phyloP scores from a whole-genome alignment of 2,888 invertebrate genomes.

The Chorisops tibialis region DNA sequence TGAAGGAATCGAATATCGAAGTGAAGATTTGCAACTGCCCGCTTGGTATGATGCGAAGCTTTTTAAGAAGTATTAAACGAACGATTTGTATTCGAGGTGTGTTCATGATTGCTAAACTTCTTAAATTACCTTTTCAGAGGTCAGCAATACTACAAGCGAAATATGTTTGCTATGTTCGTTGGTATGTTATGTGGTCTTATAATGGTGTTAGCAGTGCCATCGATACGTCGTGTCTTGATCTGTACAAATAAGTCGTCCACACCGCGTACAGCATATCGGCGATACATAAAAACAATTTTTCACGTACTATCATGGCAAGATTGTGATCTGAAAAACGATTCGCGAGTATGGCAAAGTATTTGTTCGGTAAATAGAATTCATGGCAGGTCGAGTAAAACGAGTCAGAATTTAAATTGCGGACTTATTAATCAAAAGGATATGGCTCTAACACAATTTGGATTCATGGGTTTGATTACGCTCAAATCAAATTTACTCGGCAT shows the following conservation, averaged over 20 bases:
- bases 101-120: background rate
- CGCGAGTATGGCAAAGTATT: constrained; percentile 67
- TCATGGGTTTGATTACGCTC: constrained; percentile 71
- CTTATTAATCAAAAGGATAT: constrained; percentile 78
- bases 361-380: constrained; percentile 65
- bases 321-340: constrained; percentile 59
- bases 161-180: constrained; percentile 66
- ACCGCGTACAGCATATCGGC: constrained; percentile 63
- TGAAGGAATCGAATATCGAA: background rate
- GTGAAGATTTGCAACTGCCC: constrained; percentile 56
- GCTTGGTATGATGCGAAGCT: constrained; percentile 65
- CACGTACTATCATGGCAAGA: constrained; percentile 79
- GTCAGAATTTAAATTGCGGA: constrained; percentile 53
- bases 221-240: constrained; percentile 67
- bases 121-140: constrained; percentile 57
- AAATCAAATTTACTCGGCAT: constrained; percentile 66
- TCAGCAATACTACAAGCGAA: constrained; percentile 66
- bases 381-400: constrained; percentile 58
- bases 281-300: constrained; percentile 75
- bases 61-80: constrained; percentile 57
- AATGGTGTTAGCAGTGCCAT: constrained; percentile 69
- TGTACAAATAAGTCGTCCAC: constrained; percentile 69
- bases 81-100: background rate
- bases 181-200: constrained; percentile 75
- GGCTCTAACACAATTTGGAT: constrained; percentile 83